Base-by-base conservation (phyloP, 2,113 vertebrate genomes). In the Progne subis region DNA sequence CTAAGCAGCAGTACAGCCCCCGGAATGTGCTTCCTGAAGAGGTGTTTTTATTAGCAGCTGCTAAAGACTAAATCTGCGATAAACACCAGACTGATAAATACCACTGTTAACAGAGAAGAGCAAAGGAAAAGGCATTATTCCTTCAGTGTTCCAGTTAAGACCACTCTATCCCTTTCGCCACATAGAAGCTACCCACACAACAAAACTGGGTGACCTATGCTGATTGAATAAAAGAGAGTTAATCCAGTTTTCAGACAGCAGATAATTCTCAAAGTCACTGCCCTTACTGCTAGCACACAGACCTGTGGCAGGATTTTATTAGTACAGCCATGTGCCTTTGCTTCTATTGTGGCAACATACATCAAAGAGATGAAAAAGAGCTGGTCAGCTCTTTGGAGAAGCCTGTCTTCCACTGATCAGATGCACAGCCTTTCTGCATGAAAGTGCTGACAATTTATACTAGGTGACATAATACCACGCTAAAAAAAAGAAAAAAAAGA, bases 11-110 rank as follows among this genome's bases (percentile, higher is more conserved):
- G 21, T 70, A 34, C 41, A 90, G 14, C 60, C 67, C 39, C 50
- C 29, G 0, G 71, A 82, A 74, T 63, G 24, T 14, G 32, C 56
- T 88, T 86, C 68, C 91, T 44, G 34, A 95, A 44, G 69, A 91
- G 72, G 47, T 74, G 50, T 80, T 93, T 95, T 77, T 55, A 65
- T 61, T 74, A 93, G 44, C 72, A 81, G 77, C 81, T 91, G 77
- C 81, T 94, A 20, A 61, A 91, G 44, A 75, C 74, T 75, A 39
- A 63, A 82, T 53, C 78, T 53, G 69, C 0, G 4, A 85, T 61
- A 91, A 94, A 86, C 43, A 79, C 41, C 39, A 78, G 34, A 72
- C 43, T 63, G 59, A 83, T 25, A 74, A 88, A 81, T 18, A 67
- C 20, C 52, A 63, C 29, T 59, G 55, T 25, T 79, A 78, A 68